phyloP scores from a whole-genome alignment of 2,888 invertebrate species.

The Congeria kusceri region DNA sequence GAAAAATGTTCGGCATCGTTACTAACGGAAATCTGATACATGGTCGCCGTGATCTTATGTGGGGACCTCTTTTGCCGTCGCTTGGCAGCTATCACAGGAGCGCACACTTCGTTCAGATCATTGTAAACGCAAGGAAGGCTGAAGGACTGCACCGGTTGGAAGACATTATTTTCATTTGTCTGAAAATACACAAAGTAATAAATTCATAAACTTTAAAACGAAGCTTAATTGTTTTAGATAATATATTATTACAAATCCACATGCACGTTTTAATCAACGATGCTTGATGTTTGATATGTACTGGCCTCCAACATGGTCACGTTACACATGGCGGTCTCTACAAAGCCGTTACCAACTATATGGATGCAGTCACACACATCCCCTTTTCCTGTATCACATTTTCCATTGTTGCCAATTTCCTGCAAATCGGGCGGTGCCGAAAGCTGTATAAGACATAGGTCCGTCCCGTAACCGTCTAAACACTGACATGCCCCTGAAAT shows the following conservation, averaged over 20 bases:
- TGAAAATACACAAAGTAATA: not conserved
- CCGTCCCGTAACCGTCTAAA: conserved; percentile 23
- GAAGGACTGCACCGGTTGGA: not conserved
- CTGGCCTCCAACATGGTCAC: conserved; percentile 22
- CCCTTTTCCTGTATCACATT: conserved; percentile 25
- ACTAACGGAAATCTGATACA: conserved; percentile 1
- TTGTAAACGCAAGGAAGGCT: not conserved
- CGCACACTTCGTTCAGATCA: conserved; percentile 4
- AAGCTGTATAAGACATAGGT: conserved; percentile 22
- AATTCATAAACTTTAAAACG: no score
- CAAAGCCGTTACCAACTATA: conserved; percentile 32
- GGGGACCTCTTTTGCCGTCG: not conserved
- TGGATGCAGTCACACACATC: conserved; percentile 25
- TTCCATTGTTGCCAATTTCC: conserved; percentile 22
- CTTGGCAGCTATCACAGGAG: not conserved
- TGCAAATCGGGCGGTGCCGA: conserved; percentile 8
- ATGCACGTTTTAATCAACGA: no score
- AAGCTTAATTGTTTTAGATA: no score
- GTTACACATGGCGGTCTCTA: conserved; percentile 21
- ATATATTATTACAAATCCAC: no score
- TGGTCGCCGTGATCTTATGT: not conserved
- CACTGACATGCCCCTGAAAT: conserved; percentile 23
- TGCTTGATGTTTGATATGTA: not conserved
- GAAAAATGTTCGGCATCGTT: not conserved
- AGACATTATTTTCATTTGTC: not conserved